These are phyloP conservation scores for Lethenteron camtschaticum DNA, from an alignment of 2,113 vertebrate genomes.

Conservation along the genomic window DNA sequence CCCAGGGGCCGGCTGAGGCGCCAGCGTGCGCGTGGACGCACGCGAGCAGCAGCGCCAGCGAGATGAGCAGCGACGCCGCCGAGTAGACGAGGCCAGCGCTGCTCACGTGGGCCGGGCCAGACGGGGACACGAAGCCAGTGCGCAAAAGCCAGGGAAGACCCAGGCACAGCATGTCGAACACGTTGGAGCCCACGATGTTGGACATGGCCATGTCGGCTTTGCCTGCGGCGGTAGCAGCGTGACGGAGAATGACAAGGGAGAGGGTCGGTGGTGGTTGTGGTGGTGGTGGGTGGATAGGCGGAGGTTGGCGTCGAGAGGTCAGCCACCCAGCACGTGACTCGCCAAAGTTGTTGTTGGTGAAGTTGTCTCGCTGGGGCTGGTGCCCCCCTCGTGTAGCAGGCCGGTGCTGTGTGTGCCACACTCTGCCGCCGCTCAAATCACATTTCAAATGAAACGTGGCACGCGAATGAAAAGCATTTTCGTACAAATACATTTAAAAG, in stretches of 20 bases:
- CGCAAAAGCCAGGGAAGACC: slow-evolving; percentile 86
- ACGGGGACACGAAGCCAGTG: slow-evolving; percentile 49
- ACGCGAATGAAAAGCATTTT: too few species aligned
- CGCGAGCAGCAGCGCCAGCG: slow-evolving; percentile 54
- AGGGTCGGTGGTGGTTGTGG: not conserved
- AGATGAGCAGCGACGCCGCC: slow-evolving; percentile 50
- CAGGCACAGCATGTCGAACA: slow-evolving; percentile 84
- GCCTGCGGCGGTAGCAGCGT: slow-evolving; percentile 25
- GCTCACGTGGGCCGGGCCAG: slow-evolving; percentile 49
- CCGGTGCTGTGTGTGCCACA: too few species aligned
- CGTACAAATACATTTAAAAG: too few species aligned
- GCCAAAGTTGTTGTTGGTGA: too few species aligned
- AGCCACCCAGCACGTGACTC: too few species aligned
- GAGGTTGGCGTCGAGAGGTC: too few species aligned
- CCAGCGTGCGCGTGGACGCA: slow-evolving; percentile 59
- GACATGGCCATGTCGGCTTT: slow-evolving; percentile 96
- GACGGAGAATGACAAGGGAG: not conserved
- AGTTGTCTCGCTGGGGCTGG: too few species aligned
- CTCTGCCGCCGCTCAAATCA: too few species aligned
- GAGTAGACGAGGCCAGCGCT: slow-evolving; percentile 60
- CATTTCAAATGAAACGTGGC: too few species aligned
- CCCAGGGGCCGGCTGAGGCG: slow-evolving; percentile 73
- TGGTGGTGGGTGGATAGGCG: too few species aligned
- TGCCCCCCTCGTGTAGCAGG: too few species aligned
- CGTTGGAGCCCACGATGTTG: slow-evolving; percentile 88